Evolutionary conservation across 2,888 invertebrate species (phyloP), one percentile per base, ranked within the genome.

Genomic region (Xiphydria camelus): DNA sequence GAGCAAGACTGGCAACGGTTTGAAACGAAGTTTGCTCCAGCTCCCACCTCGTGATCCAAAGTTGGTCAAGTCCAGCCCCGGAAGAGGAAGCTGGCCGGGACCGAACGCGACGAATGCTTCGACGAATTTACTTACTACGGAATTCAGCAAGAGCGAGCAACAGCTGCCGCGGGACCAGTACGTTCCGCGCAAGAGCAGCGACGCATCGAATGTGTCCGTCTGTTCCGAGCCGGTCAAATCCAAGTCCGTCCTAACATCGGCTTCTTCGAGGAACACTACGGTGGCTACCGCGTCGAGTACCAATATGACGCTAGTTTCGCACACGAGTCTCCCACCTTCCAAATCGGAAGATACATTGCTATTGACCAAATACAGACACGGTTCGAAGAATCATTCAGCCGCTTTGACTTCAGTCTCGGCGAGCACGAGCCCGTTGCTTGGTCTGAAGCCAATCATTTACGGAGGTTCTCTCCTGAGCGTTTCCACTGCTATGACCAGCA

Each of bases 51-150:
- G 88, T 25, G 90, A 89, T 64, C 82, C 83, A 0, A 90, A 89
- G 66, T 82, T 87, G 22, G 84, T 83, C 0, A 90, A 89, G 74
- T 86, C 85, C 1, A 87, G 86, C 12, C 87, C 88, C 0, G 88
- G 89, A 0, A 79, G 91, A 34, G 91, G 91, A 0, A 90, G 90
- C 2, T 92, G 91, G 91, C 91, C 91, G 0, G 91, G 91, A 0
- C 91, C 91, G 0, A 87, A 86, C 31, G 74, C 79, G 4, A 78
- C 78, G 0, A 82, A 81, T 1, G 79, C 80, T 75, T 81, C 31
- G 73, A 79, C 57, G 73, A 81, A 79, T 58, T 66, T 83, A 36
- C 57, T 79, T 3, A 82, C 82, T 42, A 82, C 85, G 2, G 91
- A 91, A 62, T 86, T 91, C 62, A 91, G 91, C 55, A 90, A 91